phyloP scores from a whole-genome alignment of 2,113 vertebrate species.

The Camelus dromedarius region DNA sequence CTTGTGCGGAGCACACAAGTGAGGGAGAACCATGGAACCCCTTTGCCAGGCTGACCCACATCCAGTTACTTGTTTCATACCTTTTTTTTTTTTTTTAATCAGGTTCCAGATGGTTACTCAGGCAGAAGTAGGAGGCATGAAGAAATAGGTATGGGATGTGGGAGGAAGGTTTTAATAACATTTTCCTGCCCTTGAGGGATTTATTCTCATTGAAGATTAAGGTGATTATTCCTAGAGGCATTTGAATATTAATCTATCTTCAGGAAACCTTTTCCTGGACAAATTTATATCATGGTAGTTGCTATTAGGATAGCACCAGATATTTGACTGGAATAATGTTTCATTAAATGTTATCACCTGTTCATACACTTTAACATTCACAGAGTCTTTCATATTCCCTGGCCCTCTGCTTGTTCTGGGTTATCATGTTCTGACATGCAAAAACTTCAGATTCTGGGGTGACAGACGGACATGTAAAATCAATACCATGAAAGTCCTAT shows the following conservation, averaged over 20 bases:
- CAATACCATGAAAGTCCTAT: not conserved
- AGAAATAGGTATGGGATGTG: not conserved
- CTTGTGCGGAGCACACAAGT: not conserved
- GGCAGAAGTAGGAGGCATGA: not conserved
- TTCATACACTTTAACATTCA: constrained; percentile 21
- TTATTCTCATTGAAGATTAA: constrained; percentile 43
- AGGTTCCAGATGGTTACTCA: not conserved
- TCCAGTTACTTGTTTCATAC: not conserved
- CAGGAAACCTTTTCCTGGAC: constrained; percentile 45
- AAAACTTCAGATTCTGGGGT: not conserved
- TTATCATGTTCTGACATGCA: not conserved
- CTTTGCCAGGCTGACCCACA: not conserved
- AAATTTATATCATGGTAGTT: not conserved
- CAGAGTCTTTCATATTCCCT: not conserved
- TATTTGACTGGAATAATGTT: not conserved
- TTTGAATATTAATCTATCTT: constrained; percentile 60
- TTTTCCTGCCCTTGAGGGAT: not conserved
- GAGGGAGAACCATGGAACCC: not conserved
- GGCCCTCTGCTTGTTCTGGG: not conserved
- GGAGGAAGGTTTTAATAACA: constrained; percentile 55
- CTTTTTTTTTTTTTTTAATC: not conserved
- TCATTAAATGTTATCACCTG: constrained; percentile 21
- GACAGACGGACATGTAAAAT: not conserved
- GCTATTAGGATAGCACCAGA: not conserved
- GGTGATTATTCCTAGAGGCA: constrained; percentile 42